Evolutionary conservation across 2,888 invertebrate species (phyloP).

Genomic region (Acanthosepion lycidas): DNA sequence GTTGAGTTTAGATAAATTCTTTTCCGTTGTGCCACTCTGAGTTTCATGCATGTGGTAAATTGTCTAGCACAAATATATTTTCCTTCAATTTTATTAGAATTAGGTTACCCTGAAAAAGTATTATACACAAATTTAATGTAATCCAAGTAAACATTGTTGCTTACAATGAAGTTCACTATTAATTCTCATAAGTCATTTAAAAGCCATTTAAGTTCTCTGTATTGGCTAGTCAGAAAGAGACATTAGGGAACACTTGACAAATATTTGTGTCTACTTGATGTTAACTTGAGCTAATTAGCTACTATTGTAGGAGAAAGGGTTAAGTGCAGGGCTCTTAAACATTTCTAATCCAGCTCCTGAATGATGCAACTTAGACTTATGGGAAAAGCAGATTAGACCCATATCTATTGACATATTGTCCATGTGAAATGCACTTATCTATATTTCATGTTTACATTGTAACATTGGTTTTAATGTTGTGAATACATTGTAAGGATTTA

Average conservation of each 20-base stretch:
- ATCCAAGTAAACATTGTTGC: not conserved
- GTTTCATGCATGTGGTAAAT: too few relatives aligned
- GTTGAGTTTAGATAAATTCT: too few relatives aligned
- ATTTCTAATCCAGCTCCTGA: not conserved
- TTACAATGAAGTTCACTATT: not conserved
- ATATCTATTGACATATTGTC: not conserved
- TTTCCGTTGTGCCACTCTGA: too few relatives aligned
- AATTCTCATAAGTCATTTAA: not conserved
- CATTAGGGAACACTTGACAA: conserved; percentile 33
- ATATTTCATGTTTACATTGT: not conserved
- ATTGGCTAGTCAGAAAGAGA: not conserved
- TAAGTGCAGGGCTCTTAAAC: not conserved
- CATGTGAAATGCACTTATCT: conserved; percentile 6
- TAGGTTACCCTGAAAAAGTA: not conserved
- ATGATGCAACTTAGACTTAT: not conserved
- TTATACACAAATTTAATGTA: not conserved
- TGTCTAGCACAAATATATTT: not conserved
- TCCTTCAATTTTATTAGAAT: too few relatives aligned
- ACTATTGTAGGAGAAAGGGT: conserved; percentile 8
- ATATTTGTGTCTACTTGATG: conserved; percentile 21
- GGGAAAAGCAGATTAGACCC: not conserved
- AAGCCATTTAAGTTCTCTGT: not conserved
- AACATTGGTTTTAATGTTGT: not conserved
- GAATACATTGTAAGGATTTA: not conserved
- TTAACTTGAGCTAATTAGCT: conserved; percentile 17